phyloP scores from a whole-genome alignment of 2,888 invertebrate species.

The Limulus polyphemus region DNA sequence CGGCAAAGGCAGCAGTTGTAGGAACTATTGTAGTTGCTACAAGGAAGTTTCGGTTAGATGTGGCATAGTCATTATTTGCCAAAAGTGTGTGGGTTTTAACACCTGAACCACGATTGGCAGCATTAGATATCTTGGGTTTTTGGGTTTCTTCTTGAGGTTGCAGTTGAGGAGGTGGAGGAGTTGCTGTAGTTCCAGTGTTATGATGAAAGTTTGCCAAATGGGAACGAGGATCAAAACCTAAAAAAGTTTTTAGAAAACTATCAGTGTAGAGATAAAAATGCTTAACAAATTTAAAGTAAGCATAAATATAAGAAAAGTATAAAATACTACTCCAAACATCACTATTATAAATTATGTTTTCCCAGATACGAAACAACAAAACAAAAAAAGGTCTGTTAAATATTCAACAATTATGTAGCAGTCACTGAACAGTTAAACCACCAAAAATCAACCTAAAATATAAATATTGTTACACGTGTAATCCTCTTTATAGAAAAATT shows the following conservation, averaged over 20 bases:
- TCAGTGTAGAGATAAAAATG: background rate
- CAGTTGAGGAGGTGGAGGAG: slow-evolving; percentile 14
- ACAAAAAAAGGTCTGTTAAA: no score
- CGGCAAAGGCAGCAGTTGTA: slow-evolving; percentile 20
- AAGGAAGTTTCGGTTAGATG: slow-evolving; percentile 17
- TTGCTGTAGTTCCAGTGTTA: slow-evolving; percentile 8
- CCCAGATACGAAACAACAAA: no score
- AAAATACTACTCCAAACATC: no score
- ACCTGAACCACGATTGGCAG: slow-evolving; percentile 7
- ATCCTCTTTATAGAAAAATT: no score
- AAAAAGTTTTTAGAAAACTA: background rate
- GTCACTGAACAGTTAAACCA: no score
- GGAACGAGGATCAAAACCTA: slow-evolving; percentile 24
- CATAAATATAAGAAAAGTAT: no score
- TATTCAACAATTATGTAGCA: no score
- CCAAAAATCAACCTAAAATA: no score
- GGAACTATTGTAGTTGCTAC: slow-evolving; percentile 14
- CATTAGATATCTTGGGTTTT: slow-evolving; percentile 8
- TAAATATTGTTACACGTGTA: no score
- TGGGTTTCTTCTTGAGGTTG: slow-evolving; percentile 12
- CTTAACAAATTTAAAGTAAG: no score
- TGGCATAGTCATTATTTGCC: slow-evolving; percentile 12
- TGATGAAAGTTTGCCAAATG: slow-evolving; percentile 22
- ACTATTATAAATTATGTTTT: no score
- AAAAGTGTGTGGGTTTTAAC: slow-evolving; percentile 15